Conservation (phyloP, 2,888 invertebrate species). For the Eilema griseolum region DNA sequence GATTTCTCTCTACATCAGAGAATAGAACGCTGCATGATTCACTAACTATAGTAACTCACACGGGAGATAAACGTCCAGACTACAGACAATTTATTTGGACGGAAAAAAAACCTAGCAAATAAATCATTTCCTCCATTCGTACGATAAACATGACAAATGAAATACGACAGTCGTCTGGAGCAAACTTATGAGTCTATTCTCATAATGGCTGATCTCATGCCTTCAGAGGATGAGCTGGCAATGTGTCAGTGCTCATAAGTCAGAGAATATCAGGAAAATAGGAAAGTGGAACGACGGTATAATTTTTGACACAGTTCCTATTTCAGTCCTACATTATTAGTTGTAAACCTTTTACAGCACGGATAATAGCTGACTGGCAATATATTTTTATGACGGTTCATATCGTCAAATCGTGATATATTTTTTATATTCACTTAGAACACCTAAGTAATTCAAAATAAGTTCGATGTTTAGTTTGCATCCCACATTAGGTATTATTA, state of each 20-base stretch:
- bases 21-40: background rate
- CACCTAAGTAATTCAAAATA: background rate
- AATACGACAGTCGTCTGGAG: constrained; percentile 6
- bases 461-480: background rate
- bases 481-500: too few relatives aligned
- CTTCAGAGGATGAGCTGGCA: background rate
- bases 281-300: background rate
- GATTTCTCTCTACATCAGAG: background rate
- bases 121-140: constrained; percentile 18
- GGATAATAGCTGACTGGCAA: background rate
- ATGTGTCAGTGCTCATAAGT: constrained; percentile 12
- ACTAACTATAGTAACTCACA: background rate
- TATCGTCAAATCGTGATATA: background rate
- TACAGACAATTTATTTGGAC: background rate
- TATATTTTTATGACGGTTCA: background rate
- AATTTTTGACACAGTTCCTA: background rate
- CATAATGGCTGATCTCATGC: constrained; percentile 22
- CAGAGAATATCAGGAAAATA: background rate
- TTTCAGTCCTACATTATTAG: background rate
- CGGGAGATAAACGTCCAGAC: background rate
- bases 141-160: constrained; percentile 13
- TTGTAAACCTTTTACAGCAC: constrained; percentile 1
- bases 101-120: constrained; percentile 7
- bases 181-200: constrained; percentile 16
- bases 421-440: background rate